Evolutionary conservation across 1,140 invertebrate species (phyloP).

Genomic region (Xylocopa sonorina): DNA sequence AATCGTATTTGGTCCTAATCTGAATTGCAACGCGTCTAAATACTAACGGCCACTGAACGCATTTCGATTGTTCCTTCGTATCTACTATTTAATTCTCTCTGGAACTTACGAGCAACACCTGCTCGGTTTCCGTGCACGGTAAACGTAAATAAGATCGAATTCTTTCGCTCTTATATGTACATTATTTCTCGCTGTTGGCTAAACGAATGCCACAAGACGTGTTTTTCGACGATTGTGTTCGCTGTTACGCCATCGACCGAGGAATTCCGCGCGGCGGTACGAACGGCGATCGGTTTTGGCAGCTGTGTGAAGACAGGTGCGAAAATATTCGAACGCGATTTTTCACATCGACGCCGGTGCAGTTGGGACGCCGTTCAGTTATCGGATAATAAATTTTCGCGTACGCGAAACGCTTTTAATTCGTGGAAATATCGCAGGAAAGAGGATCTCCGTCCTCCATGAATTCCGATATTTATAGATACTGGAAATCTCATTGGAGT

Average conservation of each 20-base stretch:
- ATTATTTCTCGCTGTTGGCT: constrained; percentile 40
- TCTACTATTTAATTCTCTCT: neutral
- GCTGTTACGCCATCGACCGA: constrained; percentile 34
- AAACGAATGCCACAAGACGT: constrained; percentile 46
- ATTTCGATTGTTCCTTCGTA: neutral
- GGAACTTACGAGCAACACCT: neutral
- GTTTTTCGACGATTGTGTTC: constrained; percentile 49
- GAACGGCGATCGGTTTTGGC: constrained; percentile 47
- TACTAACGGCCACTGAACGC: too few relatives aligned
- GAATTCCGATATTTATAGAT: neutral
- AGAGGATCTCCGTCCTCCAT: too few relatives aligned
- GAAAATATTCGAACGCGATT: constrained; percentile 42
- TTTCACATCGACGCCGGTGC: neutral
- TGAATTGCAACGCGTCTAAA: too few relatives aligned
- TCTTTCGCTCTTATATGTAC: constrained; percentile 24
- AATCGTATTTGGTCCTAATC: too few relatives aligned
- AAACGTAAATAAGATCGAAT: constrained; percentile 46
- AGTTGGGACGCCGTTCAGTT: neutral
- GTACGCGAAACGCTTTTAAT: neutral
- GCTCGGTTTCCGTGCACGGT: constrained; percentile 6
- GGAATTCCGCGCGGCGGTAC: constrained; percentile 38
- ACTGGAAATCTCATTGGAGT: neutral
- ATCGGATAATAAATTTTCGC: neutral
- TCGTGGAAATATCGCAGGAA: neutral
- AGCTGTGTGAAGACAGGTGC: constrained; percentile 61